A percentile compares a stretch with the other conserved stretches of the same genome.
Conservation (phyloP, 2,113 vertebrate genomes). For the Rhizomys pruinosus region DNA sequence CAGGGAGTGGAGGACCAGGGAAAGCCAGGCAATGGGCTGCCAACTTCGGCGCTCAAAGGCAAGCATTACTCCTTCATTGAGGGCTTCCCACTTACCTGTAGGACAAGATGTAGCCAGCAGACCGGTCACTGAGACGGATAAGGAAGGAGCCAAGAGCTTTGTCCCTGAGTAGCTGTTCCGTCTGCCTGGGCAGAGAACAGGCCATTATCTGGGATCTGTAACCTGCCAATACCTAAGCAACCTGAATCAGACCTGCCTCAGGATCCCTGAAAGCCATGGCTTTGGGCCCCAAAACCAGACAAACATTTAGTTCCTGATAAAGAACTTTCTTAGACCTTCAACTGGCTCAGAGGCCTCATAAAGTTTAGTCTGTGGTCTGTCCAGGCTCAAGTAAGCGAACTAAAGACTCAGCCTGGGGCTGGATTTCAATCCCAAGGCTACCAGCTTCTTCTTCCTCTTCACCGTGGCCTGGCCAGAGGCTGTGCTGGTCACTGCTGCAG, state of each 20-base stretch:
- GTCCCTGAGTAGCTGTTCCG: slow-evolving; percentile 89
- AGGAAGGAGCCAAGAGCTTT: slow-evolving; percentile 90
- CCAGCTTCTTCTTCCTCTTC: accelerated
- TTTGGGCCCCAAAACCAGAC: background rate
- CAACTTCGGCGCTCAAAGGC: too few relatives aligned
- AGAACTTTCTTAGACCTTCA: accelerated
- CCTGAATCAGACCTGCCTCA: background rate
- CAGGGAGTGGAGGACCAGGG: background rate
- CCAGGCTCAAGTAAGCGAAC: background rate
- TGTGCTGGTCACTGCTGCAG: background rate
- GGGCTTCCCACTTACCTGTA: slow-evolving; percentile 87
- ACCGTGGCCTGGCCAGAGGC: background rate
- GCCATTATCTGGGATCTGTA: background rate
- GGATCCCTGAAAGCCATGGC: background rate
- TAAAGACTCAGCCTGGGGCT: background rate
- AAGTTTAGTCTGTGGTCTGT: background rate
- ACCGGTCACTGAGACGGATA: slow-evolving; percentile 91
- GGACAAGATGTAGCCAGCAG: slow-evolving; percentile 91
- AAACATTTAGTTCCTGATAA: background rate
- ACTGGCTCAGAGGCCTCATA: background rate
- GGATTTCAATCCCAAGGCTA: background rate
- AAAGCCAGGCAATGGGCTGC: background rate
- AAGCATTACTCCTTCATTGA: background rate
- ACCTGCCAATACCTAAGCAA: background rate
- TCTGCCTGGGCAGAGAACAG: slow-evolving; percentile 83